phyloP scores from a whole-genome alignment of 53 echinoderm and acorn worm genomes.

The Apostichopus leukothele region DNA sequence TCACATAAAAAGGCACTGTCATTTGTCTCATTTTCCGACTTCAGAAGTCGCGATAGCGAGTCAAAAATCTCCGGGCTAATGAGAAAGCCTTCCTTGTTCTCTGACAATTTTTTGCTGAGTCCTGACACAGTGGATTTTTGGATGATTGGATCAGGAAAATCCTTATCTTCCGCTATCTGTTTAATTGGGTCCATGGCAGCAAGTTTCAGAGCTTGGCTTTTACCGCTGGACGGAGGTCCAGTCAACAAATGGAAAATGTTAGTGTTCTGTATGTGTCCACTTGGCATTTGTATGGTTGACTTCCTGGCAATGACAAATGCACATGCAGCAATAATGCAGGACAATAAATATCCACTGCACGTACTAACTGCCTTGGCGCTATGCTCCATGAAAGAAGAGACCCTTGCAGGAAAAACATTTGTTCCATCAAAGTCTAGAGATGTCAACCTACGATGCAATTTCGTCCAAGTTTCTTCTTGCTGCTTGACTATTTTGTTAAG shows the following conservation, averaged over 20 bases:
- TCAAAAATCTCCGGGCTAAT: constrained; percentile 2
- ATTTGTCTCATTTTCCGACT: background rate
- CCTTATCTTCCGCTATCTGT: background rate
- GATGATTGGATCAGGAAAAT: background rate
- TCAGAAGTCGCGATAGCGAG: background rate
- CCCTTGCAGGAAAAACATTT: background rate
- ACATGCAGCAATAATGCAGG: background rate
- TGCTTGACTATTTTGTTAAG: background rate
- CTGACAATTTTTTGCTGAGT: constrained; percentile 13
- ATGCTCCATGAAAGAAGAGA: no score
- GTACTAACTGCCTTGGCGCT: background rate
- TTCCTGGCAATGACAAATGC: no score
- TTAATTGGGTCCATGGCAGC: constrained; percentile 15
- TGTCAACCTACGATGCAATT: background rate
- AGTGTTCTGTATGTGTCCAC: constrained; percentile 2
- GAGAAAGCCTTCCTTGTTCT: background rate
- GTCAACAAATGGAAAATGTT: constrained; percentile 26
- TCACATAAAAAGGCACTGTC: constrained; percentile 13
- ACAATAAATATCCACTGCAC: background rate
- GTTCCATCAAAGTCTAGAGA: background rate
- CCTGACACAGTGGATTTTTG: constrained; percentile 24
- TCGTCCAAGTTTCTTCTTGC: constrained; percentile 22
- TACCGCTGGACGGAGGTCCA: constrained; percentile 24
- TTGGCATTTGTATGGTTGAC: no score
- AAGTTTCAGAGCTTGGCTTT: constrained; percentile 27